Evolutionary conservation across 2,113 vertebrate genomes (phyloP), one percentile per base, ranked within the genome.

Genomic region (Syngnathus floridae): DNA sequence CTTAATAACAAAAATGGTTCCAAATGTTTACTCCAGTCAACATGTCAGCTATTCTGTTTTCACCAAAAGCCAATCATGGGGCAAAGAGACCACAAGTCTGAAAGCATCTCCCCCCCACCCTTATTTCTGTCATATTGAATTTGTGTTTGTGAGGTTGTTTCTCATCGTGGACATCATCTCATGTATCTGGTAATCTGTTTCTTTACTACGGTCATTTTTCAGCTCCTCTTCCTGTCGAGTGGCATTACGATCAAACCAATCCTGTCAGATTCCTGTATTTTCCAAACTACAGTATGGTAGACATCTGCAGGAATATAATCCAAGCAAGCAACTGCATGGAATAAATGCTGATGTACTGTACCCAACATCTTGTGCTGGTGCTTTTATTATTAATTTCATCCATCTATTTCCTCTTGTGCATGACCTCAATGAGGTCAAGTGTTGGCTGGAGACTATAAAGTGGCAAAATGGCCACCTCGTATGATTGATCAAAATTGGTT

Each of bases 311-410:
- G 85, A 93, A 92, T 88, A 77, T 89, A 92, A 93, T 93, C 89
- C 90, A 90, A 93, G 91, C 92, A 94, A 93, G 93, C 90, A 90
- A 86, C 91, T 92, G 93, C 94, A 95, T 95, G 94, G 92, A 94
- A 95, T 98, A 96, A 95, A 95, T 91, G 91, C 93, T 94, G 92
- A 91, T 91, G 92, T 91, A 93, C 90, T 92, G 93, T 91, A 92
- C 77, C 58, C 77, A 80, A 85, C 75, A 61, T 61, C 21, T 61
- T 22, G 38, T 43, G 21, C 21, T 41, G 59, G 5, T 61, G 43
- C 6, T 61, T 40, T 43, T 61, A 35, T 56, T 56, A 56, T 14
- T 55, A 31, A 31, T 56, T 56, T 2, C 26, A 16, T 35, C 13
- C 26, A 55, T 14, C 22, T 31, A 1, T 31, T 36, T 56, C 21